A percentile compares a stretch with the other conserved stretches of the same genome.
phyloP scores from a whole-genome alignment of 2,113 vertebrate genomes.

The Rhodinocichla rosea region DNA sequence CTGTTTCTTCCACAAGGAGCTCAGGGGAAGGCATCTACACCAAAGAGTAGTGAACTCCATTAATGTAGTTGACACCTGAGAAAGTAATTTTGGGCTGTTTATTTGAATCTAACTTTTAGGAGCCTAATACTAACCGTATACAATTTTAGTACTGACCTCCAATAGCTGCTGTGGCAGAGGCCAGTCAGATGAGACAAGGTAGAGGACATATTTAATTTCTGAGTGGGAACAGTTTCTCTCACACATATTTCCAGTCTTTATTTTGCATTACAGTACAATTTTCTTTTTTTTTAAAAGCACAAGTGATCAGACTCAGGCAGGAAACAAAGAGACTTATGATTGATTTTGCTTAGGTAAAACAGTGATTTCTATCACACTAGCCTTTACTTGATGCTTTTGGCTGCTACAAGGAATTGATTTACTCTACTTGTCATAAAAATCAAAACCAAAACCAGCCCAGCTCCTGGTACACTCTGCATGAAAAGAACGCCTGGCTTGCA shows the following conservation, averaged over 20 bases:
- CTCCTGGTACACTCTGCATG: neutral
- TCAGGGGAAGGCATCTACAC: neutral
- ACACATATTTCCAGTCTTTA: conserved; percentile 50
- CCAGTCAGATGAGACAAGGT: neutral
- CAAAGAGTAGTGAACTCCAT: neutral
- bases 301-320: conserved; percentile 62
- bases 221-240: conserved; percentile 55
- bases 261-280: conserved; percentile 36
- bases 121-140: neutral
- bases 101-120: neutral
- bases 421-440: conserved; percentile 62
- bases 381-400: conserved; percentile 67
- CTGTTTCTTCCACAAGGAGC: neutral
- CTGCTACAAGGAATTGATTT: conserved; percentile 55
- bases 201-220: conserved; percentile 20
- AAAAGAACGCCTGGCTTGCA: neutral
- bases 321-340: conserved; percentile 68
- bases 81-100: neutral
- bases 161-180: neutral
- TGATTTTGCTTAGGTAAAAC: conserved; percentile 73
- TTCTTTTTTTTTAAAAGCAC: neutral
- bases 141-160: neutral
- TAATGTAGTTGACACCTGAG: neutral
- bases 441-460: neutral
- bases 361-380: conserved; percentile 58